phyloP scores from a whole-genome alignment of 2,797 vertebrate species.

The Babyrousa celebensis region DNA sequence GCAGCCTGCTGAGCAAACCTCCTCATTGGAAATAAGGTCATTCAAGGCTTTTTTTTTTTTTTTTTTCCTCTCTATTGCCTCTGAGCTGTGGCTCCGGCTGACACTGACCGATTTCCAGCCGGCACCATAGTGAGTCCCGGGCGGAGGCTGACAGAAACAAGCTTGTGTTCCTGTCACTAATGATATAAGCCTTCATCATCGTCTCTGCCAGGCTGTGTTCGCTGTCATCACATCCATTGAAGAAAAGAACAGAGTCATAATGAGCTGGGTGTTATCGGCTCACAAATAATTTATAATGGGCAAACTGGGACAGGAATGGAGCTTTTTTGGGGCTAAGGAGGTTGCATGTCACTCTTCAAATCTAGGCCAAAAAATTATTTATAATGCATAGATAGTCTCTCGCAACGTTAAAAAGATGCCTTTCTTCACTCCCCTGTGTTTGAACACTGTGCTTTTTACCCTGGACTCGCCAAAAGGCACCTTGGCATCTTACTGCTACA shows the following conservation, averaged over 20 bases:
- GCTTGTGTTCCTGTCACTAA: constrained; percentile 85
- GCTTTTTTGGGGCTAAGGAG: constrained; percentile 80
- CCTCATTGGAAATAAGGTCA: constrained; percentile 85
- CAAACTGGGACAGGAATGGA: constrained; percentile 81
- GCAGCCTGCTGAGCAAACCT: constrained; percentile 78
- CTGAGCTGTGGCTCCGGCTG: constrained; percentile 84
- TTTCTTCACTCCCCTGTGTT: constrained; percentile 64
- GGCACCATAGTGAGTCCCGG: constrained; percentile 78
- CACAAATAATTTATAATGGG: constrained; percentile 84
- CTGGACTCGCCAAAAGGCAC: not conserved
- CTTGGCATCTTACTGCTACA: not conserved
- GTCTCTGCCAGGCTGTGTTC: constrained; percentile 81
- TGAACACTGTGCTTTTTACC: constrained; percentile 66
- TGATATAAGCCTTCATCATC: constrained; percentile 79
- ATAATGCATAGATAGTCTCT: constrained; percentile 79
- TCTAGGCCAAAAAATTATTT: constrained; percentile 87
- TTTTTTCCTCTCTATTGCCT: constrained; percentile 76
- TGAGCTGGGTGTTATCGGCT: constrained; percentile 77
- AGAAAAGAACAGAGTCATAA: constrained; percentile 67
- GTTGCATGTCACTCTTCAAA: constrained; percentile 82
- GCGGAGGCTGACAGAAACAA: constrained; percentile 85
- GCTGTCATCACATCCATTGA: constrained; percentile 71
- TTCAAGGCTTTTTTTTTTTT: constrained; percentile 80
- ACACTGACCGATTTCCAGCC: constrained; percentile 79
- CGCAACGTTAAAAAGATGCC: constrained; percentile 66